Percentiles rank a stretch among this genome's conserved stretches.
These are phyloP conservation scores for Probaryconus sp. DNA, from an alignment of 1,140 invertebrate species.

Conservation along the genomic window DNA sequence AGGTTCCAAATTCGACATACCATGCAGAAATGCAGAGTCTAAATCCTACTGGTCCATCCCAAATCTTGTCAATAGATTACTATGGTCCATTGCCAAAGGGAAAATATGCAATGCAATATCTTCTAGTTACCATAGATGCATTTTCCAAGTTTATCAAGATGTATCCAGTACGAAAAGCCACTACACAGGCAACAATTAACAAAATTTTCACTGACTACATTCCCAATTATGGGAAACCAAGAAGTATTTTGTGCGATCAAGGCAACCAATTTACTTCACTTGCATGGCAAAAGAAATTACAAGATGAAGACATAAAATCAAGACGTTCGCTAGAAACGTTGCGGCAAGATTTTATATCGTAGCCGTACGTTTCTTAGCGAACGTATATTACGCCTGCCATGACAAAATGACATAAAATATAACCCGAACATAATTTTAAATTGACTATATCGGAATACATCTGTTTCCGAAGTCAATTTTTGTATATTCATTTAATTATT, in stretches of 20 bases:
- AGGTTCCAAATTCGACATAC: not conserved
- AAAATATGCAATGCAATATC: not conserved
- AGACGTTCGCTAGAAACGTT: no score
- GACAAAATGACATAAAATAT: no score
- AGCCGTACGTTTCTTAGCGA: no score
- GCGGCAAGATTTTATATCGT: no score
- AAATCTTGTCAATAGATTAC: not conserved
- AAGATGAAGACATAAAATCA: conserved; percentile 28
- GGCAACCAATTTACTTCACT: conserved; percentile 46
- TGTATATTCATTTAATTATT: no score
- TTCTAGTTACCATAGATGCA: conserved; percentile 2
- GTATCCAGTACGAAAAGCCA: conserved; percentile 60
- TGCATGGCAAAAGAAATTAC: conserved; percentile 40
- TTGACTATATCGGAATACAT: no score
- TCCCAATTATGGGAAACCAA: conserved; percentile 23
- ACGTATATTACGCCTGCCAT: no score
- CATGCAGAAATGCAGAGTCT: no score
- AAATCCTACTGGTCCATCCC: no score
- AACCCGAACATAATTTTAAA: no score
- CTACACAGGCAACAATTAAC: conserved; percentile 30
- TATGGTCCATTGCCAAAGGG: conserved; percentile 3
- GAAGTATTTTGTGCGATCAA: conserved; percentile 42
- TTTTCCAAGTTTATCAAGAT: conserved; percentile 63
- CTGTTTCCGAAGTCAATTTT: no score
- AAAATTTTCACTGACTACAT: conserved; percentile 55